Base-by-base conservation (phyloP, 1,140 invertebrate genomes). In the Pseudomyrmex flavicornis region DNA sequence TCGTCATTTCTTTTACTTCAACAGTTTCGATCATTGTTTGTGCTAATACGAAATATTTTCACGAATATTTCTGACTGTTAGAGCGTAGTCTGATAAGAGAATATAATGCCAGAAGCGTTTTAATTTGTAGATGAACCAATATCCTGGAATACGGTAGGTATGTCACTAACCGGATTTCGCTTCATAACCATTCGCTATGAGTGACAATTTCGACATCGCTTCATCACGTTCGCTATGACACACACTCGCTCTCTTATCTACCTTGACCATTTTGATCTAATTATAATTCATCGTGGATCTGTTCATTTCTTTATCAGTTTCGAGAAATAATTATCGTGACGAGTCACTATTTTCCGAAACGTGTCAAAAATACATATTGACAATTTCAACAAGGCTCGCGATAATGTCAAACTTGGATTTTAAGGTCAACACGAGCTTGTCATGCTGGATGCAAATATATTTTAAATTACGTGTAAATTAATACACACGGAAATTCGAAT, bases 181-280 rank as follows among this genome's bases (percentile, higher is more conserved):
- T 92, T 92, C 61, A 85, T 91, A 89, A 91, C 89, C 70, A 85
- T 91, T 91, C 87, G 91, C 91, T 91, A 92, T 13, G 63, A 74
- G 70, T 90, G 83, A 83, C 62, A 74, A 65, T 88, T 85, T 73
- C 62, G 56, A 70, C 63, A 65, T 54, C 56, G 83, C 88, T 85
- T 86, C 22, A 69, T 46, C 52, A 83, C 61, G 46, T 88, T 89
- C 79, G 87, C 83, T 87, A 85, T 85, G 26, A 65, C 35, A 44
- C 26, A 26, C 46, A 54, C 46, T 66, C 5, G 17, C 79, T 72
- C 79, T 72, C 44, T 59, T 72, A 72, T 79, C 8, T 61, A n/a
- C 56, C 35, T 59, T 62, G 66, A 50, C 66, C 35, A 61, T 70
- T 80, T 72, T 22, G n/a, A 72, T 80, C 66, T 70, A 70, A 26